Conservation (phyloP, 1,140 invertebrate species). For the Drosophila ogumai region DNA sequence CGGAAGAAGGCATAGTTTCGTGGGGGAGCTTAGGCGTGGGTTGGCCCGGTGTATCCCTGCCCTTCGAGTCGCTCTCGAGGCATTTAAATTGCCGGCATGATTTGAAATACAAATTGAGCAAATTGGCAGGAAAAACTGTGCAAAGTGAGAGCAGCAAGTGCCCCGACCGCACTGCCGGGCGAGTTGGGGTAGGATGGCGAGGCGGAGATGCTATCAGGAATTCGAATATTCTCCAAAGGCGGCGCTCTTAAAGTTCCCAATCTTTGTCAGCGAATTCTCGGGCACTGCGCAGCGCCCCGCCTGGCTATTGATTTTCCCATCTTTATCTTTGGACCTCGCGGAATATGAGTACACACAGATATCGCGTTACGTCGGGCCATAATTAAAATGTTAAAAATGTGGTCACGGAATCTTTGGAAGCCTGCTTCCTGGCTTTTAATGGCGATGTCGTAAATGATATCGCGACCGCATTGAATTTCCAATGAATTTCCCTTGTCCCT, state of each 20-base stretch:
- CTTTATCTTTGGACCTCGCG: conserved; percentile 25
- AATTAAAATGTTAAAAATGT: conserved; percentile 63
- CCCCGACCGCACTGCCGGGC: conserved; percentile 34
- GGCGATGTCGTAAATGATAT: conserved; percentile 64
- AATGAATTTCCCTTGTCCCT: conserved; percentile 46
- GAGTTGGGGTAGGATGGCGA: conserved; percentile 44
- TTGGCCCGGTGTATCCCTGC: conserved; percentile 11
- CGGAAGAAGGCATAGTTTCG: conserved; percentile 49
- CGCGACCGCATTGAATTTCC: conserved; percentile 66
- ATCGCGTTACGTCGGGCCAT: conserved; percentile 48
- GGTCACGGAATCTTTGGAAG: conserved; percentile 40
- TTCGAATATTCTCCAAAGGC: conserved; percentile 21
- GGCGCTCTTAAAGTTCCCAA: conserved; percentile 19
- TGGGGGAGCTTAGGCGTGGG: conserved; percentile 6
- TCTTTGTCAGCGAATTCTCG: conserved; percentile 18
- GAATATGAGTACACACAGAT: conserved; percentile 42
- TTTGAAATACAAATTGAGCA: conserved; percentile 67
- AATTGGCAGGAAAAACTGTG: conserved; percentile 61
- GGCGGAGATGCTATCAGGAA: conserved; percentile 16
- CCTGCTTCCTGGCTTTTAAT: conserved; percentile 43
- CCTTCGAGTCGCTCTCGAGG: conserved; percentile 31
- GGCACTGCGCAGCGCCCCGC: background rate
- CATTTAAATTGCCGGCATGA: conserved; percentile 66
- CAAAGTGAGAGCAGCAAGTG: conserved; percentile 36
- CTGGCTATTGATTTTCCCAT: conserved; percentile 39